phyloP scores from a whole-genome alignment of 2,797 vertebrate genomes.

The Cynopterus sphinx region DNA sequence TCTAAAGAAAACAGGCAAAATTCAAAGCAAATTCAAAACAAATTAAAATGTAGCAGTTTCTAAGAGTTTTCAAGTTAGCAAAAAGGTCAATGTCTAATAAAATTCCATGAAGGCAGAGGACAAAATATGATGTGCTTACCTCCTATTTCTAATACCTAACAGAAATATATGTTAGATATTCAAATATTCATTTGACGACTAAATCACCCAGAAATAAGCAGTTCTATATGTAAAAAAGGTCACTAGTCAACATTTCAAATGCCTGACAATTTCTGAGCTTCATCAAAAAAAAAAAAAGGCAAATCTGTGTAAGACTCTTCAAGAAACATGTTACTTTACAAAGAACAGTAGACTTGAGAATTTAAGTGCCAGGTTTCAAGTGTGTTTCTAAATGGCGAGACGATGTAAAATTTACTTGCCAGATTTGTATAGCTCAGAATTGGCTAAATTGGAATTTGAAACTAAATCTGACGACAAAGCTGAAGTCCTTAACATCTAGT shows the following conservation, averaged over 20 bases:
- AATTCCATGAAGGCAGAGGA: background rate
- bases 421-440: background rate
- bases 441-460: background rate
- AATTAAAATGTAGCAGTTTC: background rate
- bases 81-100: background rate
- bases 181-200: background rate
- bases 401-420: conserved; percentile 3
- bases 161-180: background rate
- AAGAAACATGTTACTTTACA: background rate
- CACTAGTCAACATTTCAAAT: conserved; percentile 39
- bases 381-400: background rate
- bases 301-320: background rate
- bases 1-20: background rate
- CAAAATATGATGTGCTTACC: conserved; percentile 9
- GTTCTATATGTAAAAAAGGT: background rate
- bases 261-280: conserved; percentile 23
- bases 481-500: background rate
- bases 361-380: background rate
- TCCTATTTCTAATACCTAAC: background rate
- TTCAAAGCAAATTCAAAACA: conserved; percentile 13
- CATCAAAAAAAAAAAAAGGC: conserved; percentile 37
- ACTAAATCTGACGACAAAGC: conserved; percentile 14
- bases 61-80: background rate
- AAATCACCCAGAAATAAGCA: conserved; percentile 21
- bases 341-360: conserved; percentile 14